A percentile compares a stretch with the other conserved stretches of the same genome.
These are phyloP conservation scores for Eilema caniola DNA, from an alignment of 2,888 invertebrate genomes.

Conservation along the genomic window DNA sequence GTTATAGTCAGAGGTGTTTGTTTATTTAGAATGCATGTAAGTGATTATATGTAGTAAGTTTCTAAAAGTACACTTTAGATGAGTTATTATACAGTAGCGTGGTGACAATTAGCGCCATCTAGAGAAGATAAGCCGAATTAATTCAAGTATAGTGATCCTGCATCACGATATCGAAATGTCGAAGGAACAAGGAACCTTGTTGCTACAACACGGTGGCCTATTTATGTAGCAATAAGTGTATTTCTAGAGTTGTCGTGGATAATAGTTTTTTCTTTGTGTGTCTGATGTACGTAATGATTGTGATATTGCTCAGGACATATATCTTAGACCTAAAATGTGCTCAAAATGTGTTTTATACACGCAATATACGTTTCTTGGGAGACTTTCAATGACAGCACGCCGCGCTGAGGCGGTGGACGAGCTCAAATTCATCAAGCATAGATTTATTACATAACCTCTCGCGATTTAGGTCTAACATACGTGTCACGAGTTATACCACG, in stretches of 20 bases:
- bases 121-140: neutral
- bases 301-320: too few relatives aligned
- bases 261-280: neutral
- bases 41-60: constrained; percentile 3
- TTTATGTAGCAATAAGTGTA: neutral
- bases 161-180: neutral
- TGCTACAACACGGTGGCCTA: too few relatives aligned
- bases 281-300: neutral
- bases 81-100: neutral
- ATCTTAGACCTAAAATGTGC: too few relatives aligned
- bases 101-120: neutral
- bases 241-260: neutral
- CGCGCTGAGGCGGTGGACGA: too few relatives aligned
- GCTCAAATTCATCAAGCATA: too few relatives aligned
- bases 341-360: too few relatives aligned
- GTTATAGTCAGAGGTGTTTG: neutral
- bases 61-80: constrained; percentile 5
- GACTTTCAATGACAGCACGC: too few relatives aligned
- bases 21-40: constrained; percentile 5
- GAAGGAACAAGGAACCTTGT: neutral
- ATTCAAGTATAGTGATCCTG: neutral
- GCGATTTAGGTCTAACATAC: too few relatives aligned
- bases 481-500: too few relatives aligned
- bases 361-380: too few relatives aligned
- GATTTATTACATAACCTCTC: too few relatives aligned